Percentiles rank a stretch among this genome's conserved stretches.
phyloP scores from a whole-genome alignment of 2,888 invertebrate genomes.

The Agonopterix heracliana region DNA sequence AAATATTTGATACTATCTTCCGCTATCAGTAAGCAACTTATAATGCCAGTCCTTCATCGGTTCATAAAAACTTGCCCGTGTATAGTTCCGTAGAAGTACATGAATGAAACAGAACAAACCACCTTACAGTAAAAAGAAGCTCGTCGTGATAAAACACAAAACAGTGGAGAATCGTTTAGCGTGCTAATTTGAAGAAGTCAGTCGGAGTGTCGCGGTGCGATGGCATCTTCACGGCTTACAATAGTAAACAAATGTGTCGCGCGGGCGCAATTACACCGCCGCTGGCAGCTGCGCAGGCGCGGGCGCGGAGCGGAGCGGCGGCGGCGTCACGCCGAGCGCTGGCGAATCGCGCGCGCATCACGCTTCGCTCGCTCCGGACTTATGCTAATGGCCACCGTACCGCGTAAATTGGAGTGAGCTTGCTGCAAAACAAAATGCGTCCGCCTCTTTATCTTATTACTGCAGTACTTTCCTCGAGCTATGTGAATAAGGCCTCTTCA shows the following conservation, averaged over 20 bases:
- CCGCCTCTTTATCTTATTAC: slow-evolving; percentile 73
- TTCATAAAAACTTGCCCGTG: not conserved
- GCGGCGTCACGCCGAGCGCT: slow-evolving; percentile 49
- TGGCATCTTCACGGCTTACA: slow-evolving; percentile 74
- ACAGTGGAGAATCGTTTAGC: slow-evolving; percentile 20
- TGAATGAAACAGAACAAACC: too few relatives aligned
- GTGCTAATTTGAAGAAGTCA: slow-evolving; percentile 68
- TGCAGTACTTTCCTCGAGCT: slow-evolving; percentile 40
- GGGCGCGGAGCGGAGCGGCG: slow-evolving; percentile 30
- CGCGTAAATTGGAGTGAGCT: slow-evolving; percentile 72
- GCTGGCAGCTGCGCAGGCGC: slow-evolving; percentile 23
- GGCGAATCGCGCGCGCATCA: slow-evolving; percentile 50
- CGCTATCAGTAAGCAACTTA: too few relatives aligned
- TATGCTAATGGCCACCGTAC: slow-evolving; percentile 70
- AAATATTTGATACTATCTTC: too few relatives aligned
- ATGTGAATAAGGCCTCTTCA: slow-evolving; percentile 22
- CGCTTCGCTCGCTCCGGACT: slow-evolving; percentile 37
- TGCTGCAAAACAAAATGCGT: slow-evolving; percentile 67
- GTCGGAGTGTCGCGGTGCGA: slow-evolving; percentile 56
- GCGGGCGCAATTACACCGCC: slow-evolving; percentile 58
- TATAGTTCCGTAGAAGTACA: too few relatives aligned
- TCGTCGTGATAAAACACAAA: not conserved
- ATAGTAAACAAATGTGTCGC: slow-evolving; percentile 75
- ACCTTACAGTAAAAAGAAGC: not conserved
- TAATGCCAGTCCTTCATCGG: too few relatives aligned